phyloP scores from a whole-genome alignment of 2,888 invertebrate genomes.

The Drosophila meridionalis region DNA sequence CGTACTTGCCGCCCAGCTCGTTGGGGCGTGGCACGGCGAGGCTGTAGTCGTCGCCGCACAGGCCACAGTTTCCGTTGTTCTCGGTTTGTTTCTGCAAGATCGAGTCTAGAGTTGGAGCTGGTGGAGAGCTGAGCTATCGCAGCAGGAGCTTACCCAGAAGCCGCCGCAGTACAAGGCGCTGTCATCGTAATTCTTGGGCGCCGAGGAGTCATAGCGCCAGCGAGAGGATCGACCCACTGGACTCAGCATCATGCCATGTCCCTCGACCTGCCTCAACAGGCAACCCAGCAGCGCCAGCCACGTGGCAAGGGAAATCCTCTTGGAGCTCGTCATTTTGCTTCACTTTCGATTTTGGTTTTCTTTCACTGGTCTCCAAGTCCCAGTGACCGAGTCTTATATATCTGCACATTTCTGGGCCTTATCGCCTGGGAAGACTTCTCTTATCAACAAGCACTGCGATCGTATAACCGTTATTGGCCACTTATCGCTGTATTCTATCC shows the following conservation, averaged over 20 bases:
- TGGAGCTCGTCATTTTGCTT: slow-evolving; percentile 36
- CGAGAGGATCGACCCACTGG: slow-evolving; percentile 86
- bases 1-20: slow-evolving; percentile 86
- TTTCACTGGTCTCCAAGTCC: slow-evolving; percentile 26
- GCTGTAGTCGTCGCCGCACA: slow-evolving; percentile 86
- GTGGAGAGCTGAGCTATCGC: background rate
- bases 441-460: slow-evolving; percentile 14
- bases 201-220: slow-evolving; percentile 86
- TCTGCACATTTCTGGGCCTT: slow-evolving; percentile 36
- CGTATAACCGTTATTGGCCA: slow-evolving; percentile 23
- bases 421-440: slow-evolving; percentile 45
- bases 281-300: slow-evolving; percentile 10
- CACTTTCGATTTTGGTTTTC: slow-evolving; percentile 25
- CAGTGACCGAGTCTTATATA: slow-evolving; percentile 54
- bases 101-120: background rate
- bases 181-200: slow-evolving; percentile 86
- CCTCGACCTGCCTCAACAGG: slow-evolving; percentile 50
- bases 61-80: slow-evolving; percentile 86
- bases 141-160: slow-evolving; percentile 66
- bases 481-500: slow-evolving; percentile 34
- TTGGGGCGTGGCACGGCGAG: slow-evolving; percentile 85
- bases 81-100: slow-evolving; percentile 83
- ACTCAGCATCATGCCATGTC: slow-evolving; percentile 86
- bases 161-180: slow-evolving; percentile 87
- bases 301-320: slow-evolving; percentile 11